Evolutionary conservation across 1,140 invertebrate genomes (phyloP).

Genomic region (Hylaeus anthracinus): DNA sequence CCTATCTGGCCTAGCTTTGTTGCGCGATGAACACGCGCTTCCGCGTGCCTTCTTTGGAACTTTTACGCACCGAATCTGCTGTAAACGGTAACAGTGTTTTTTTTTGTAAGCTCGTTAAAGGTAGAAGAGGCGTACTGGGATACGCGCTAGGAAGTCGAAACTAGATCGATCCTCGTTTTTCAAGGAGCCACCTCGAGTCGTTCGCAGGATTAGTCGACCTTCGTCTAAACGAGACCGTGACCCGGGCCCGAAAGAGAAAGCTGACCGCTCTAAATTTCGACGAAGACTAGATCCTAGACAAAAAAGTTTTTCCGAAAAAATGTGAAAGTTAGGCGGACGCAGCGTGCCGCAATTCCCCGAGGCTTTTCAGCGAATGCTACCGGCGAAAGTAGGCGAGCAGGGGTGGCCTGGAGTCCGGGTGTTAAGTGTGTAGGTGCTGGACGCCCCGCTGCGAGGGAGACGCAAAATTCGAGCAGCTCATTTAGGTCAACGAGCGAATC

Average conservation of each 20-base stretch:
- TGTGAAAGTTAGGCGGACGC: conserved; percentile 71
- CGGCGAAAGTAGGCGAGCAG: conserved; percentile 13
- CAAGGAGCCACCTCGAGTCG: background rate
- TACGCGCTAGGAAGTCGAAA: background rate
- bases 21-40: conserved; percentile 1
- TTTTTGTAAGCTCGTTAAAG: background rate
- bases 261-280: conserved; percentile 26
- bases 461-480: conserved; percentile 68
- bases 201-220: conserved; percentile 25
- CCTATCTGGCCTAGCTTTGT: conserved; percentile 17
- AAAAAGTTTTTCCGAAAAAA: conserved; percentile 73
- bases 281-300: conserved; percentile 31
- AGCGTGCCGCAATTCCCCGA: conserved; percentile 16
- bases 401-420: conserved; percentile 45
- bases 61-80: conserved; percentile 27
- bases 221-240: background rate
- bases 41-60: conserved; percentile 29
- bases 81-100: background rate
- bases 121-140: no score
- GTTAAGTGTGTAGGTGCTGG: conserved; percentile 56
- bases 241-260: conserved; percentile 29
- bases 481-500: conserved; percentile 16
- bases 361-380: conserved; percentile 45
- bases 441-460: conserved; percentile 62
- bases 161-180: background rate